phyloP scores from a whole-genome alignment of 1,140 invertebrate genomes.

The Brachystomella parvula region DNA sequence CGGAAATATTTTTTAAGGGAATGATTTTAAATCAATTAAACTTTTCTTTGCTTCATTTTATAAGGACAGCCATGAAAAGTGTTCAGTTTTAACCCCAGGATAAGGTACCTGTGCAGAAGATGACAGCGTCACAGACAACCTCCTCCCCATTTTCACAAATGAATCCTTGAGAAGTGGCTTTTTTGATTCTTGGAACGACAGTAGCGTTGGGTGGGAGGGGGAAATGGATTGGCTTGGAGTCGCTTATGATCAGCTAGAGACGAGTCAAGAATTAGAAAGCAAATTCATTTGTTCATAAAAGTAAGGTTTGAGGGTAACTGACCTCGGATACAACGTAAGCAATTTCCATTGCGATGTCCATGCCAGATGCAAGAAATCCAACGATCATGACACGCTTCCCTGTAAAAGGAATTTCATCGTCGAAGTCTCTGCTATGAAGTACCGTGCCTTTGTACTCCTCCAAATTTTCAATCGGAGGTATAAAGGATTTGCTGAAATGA shows the following conservation, averaged over 20 bases:
- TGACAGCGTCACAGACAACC: constrained; percentile 57
- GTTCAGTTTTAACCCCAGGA: too few relatives aligned
- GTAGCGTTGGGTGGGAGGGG: constrained; percentile 9
- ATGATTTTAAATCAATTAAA: too few relatives aligned
- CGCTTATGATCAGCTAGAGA: constrained; percentile 30
- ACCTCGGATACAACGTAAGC: constrained; percentile 56
- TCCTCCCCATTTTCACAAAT: constrained; percentile 48
- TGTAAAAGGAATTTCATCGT: constrained; percentile 41
- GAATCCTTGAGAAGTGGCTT: background rate
- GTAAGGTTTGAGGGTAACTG: constrained; percentile 19
- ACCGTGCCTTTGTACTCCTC: constrained; percentile 58
- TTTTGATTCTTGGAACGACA: constrained; percentile 16
- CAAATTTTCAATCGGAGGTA: constrained; percentile 56
- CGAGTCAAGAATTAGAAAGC: too few relatives aligned
- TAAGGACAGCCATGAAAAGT: too few relatives aligned
- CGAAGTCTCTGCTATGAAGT: constrained; percentile 80
- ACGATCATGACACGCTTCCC: constrained; percentile 55
- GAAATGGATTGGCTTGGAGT: constrained; percentile 5
- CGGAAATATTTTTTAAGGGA: too few relatives aligned
- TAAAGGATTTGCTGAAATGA: constrained; percentile 56
- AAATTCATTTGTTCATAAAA: constrained; percentile 3
- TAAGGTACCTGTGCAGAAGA: constrained; percentile 80
- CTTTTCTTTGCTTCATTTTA: too few relatives aligned
- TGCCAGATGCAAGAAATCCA: constrained; percentile 76
- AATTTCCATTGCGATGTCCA: constrained; percentile 71